Conservation (phyloP, 2,113 vertebrate genomes). For the Phodopus roborovskii region DNA sequence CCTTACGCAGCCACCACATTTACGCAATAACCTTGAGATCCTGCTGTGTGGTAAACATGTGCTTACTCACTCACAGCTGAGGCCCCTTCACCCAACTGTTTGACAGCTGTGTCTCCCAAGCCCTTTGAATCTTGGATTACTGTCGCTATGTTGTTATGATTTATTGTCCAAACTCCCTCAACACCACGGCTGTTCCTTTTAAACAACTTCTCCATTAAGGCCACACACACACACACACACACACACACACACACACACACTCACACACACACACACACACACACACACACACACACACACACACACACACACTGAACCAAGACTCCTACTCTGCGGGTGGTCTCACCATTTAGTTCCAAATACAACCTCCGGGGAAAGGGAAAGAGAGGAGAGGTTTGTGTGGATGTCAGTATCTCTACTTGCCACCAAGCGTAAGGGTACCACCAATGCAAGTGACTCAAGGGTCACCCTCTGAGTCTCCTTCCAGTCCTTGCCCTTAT, state of each 20-base stretch:
- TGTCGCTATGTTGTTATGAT: constrained; percentile 69
- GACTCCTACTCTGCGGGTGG: constrained; percentile 57
- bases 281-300: not conserved
- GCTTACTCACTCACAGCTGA: constrained; percentile 34
- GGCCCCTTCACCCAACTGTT: constrained; percentile 60
- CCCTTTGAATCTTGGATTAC: constrained; percentile 72
- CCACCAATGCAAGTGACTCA: not conserved
- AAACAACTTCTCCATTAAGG: constrained; percentile 68
- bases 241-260: not conserved
- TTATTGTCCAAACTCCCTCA: constrained; percentile 51
- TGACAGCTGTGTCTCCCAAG: constrained; percentile 68
- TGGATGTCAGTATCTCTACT: not conserved
- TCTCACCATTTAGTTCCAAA: constrained; percentile 42
- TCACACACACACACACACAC: not conserved
- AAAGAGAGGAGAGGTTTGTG: not conserved
- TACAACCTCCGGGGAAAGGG: not conserved
- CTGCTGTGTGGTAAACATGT: not conserved
- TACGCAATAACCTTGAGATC: not conserved
- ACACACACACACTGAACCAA: not conserved
- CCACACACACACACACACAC: not conserved
- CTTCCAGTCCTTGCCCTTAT: not conserved
- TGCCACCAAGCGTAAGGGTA: not conserved
- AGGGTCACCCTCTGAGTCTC: not conserved
- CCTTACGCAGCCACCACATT: not conserved
- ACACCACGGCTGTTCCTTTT: constrained; percentile 53